Conservation (phyloP, 2,888 invertebrate species). For the Kuschelorhynchus macadamiae region DNA sequence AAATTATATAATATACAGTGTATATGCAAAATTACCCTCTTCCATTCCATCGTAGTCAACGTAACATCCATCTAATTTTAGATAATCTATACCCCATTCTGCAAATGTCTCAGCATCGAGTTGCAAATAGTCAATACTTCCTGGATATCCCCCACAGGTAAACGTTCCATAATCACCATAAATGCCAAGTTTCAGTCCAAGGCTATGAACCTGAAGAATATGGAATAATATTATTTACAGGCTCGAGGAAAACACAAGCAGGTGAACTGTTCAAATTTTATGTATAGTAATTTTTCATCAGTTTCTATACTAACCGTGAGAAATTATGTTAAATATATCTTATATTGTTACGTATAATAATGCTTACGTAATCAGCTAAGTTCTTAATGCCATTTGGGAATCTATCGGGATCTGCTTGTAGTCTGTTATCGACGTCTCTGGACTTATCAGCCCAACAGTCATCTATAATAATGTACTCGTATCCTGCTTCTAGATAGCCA, state of each 20-base stretch:
- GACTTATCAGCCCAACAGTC: constrained; percentile 73
- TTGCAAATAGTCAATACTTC: constrained; percentile 76
- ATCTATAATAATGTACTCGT: constrained; percentile 72
- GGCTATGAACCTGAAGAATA: constrained; percentile 74
- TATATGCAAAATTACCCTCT: constrained; percentile 53
- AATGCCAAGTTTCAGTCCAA: constrained; percentile 83
- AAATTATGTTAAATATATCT: no score
- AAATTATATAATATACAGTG: no score
- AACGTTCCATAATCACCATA: constrained; percentile 84
- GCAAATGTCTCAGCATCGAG: constrained; percentile 81
- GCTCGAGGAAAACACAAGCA: no score
- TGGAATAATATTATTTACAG: no score
- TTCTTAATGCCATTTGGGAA: constrained; percentile 75
- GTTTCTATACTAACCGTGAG: no score
- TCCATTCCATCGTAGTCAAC: constrained; percentile 73
- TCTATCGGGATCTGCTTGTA: constrained; percentile 71
- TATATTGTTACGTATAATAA: no score
- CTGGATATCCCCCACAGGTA: constrained; percentile 86
- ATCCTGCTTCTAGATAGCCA: constrained; percentile 74
- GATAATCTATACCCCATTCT: constrained; percentile 84
- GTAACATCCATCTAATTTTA: constrained; percentile 87
- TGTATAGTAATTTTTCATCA: no score
- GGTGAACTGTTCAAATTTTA: no score
- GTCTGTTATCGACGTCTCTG: constrained; percentile 65
- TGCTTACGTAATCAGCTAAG: constrained; percentile 72